phyloP scores from a whole-genome alignment of 92 coral and sea anemone genomes.

The Zoanthus sansibaricus region DNA sequence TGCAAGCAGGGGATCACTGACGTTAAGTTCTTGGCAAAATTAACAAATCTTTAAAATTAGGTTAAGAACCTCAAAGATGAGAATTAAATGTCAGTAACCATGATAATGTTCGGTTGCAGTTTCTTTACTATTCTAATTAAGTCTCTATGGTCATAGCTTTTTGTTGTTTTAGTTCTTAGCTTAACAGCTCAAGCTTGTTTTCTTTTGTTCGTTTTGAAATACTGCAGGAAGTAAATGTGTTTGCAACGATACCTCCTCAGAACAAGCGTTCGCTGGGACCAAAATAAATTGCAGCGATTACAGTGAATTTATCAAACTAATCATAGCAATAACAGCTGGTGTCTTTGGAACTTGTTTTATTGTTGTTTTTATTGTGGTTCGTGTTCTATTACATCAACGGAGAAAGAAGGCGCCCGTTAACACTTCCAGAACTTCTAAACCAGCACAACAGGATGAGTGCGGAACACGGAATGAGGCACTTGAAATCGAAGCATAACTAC shows the following conservation, averaged over 20 bases:
- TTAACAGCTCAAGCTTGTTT: too few species aligned
- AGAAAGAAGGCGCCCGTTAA: background rate
- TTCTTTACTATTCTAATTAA: too few species aligned
- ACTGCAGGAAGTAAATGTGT: background rate
- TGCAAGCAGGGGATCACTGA: too few species aligned
- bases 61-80: too few species aligned
- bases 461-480: background rate
- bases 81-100: too few species aligned
- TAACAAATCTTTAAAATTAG: too few species aligned
- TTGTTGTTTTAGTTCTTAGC: too few species aligned
- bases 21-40: too few species aligned
- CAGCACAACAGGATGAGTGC: background rate
- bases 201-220: background rate
- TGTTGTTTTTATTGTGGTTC: background rate
- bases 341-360: background rate
- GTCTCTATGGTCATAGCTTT: too few species aligned
- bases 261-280: background rate
- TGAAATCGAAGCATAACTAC: too few species aligned
- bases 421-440: background rate
- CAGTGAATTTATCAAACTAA: background rate
- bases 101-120: too few species aligned
- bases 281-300: background rate
- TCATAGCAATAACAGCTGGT: constrained; percentile 5
- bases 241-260: constrained; percentile 5
- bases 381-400: background rate